These are phyloP conservation scores for Nasonia vitripennis DNA, from an alignment of 1,140 invertebrate species.

Conservation along the genomic window DNA sequence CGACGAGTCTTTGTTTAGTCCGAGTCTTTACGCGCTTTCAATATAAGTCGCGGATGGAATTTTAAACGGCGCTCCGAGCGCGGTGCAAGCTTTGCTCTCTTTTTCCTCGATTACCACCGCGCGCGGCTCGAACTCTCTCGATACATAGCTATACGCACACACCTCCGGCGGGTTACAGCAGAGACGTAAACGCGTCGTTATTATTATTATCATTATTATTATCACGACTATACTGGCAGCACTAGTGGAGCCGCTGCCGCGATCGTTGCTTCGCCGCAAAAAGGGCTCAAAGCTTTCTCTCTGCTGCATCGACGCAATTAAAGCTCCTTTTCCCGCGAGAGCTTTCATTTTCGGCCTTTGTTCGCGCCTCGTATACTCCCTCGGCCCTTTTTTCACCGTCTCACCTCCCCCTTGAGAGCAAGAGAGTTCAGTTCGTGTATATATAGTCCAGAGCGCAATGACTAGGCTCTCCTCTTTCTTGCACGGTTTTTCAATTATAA, in stretches of 20 bases:
- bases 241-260: too few species aligned
- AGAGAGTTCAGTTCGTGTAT: too few species aligned
- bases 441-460: not conserved
- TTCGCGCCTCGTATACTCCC: not conserved
- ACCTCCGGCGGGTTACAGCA: too few species aligned
- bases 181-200: too few species aligned
- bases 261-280: too few species aligned
- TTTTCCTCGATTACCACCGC: not conserved
- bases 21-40: not conserved
- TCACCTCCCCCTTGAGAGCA: too few species aligned
- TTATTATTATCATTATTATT: too few species aligned
- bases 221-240: too few species aligned
- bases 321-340: not conserved
- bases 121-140: not conserved
- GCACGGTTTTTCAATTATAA: not conserved
- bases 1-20: not conserved
- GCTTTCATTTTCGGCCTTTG: not conserved
- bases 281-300: too few species aligned
- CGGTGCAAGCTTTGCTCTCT: too few species aligned
- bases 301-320: not conserved
- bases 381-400: not conserved
- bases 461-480: not conserved
- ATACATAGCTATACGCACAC: too few species aligned
- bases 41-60: not conserved
- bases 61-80: not conserved